Conservation (phyloP, 2,797 vertebrate species). For the Tapera naevia region DNA sequence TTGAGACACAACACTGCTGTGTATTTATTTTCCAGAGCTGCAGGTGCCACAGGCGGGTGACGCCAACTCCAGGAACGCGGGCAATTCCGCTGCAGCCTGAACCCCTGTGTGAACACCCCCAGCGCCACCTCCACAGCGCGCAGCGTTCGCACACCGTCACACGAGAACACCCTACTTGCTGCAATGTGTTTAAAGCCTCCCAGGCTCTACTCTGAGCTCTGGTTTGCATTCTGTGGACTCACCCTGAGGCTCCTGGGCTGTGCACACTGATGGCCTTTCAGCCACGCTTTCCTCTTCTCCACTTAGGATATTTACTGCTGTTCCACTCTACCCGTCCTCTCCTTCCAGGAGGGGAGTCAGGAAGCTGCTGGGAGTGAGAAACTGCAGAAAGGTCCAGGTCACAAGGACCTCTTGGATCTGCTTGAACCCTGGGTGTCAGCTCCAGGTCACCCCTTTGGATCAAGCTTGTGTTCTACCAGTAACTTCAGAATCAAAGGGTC, state of each 20-base stretch:
- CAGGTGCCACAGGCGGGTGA: background rate
- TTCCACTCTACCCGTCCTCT: background rate
- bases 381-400: background rate
- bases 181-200: background rate
- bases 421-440: background rate
- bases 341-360: background rate
- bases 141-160: background rate
- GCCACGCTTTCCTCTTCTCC: background rate
- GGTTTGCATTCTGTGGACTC: fast-evolving
- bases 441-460: background rate
- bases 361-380: background rate
- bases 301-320: background rate
- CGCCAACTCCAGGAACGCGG: background rate
- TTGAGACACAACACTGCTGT: background rate
- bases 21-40: background rate
- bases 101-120: background rate
- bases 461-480: background rate
- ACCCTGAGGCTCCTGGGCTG: background rate
- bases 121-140: fast-evolving
- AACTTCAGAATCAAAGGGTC: background rate
- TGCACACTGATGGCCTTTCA: fast-evolving
- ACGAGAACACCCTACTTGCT: background rate
- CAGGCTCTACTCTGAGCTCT: background rate
- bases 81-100: background rate
- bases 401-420: background rate